A percentile compares a stretch with the other conserved stretches of the same genome.
These are phyloP conservation scores for Crocidura indochinensis DNA, from an alignment of 2,797 vertebrate genomes.

Conservation along the genomic window DNA sequence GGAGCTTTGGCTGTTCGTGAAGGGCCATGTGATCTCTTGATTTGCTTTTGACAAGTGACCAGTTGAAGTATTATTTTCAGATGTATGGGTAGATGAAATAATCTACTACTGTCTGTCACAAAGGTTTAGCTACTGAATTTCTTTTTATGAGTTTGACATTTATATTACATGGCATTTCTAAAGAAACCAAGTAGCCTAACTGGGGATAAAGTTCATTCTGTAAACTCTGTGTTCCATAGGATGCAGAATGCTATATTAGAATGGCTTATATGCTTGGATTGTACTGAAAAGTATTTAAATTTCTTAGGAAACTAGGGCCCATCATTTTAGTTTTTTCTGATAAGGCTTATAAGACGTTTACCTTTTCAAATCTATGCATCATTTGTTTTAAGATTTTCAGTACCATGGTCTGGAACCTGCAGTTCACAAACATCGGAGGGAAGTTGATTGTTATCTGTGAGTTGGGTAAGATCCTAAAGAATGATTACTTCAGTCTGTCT, in stretches of 20 bases:
- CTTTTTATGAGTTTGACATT: background rate
- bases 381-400: background rate
- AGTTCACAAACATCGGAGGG: constrained; percentile 4
- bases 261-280: constrained; percentile 8
- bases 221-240: background rate
- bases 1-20: background rate
- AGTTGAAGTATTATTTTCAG: background rate
- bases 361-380: background rate
- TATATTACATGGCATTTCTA: background rate
- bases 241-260: background rate
- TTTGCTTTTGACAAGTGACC: constrained; percentile 54
- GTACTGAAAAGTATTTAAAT: constrained; percentile 8
- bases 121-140: background rate
- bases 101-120: background rate
- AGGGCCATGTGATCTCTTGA: constrained; percentile 30
- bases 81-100: background rate
- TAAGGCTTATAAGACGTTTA: background rate
- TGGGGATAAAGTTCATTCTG: background rate
- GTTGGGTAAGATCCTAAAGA: constrained; percentile 59
- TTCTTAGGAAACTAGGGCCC: constrained; percentile 33
- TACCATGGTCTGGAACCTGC: constrained; percentile 32
- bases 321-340: constrained; percentile 33
- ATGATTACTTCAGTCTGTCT: constrained; percentile 41
- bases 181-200: background rate
- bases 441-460: constrained; percentile 53